Conservation (phyloP, 2,888 invertebrate genomes). For the Andrena dorsata region DNA sequence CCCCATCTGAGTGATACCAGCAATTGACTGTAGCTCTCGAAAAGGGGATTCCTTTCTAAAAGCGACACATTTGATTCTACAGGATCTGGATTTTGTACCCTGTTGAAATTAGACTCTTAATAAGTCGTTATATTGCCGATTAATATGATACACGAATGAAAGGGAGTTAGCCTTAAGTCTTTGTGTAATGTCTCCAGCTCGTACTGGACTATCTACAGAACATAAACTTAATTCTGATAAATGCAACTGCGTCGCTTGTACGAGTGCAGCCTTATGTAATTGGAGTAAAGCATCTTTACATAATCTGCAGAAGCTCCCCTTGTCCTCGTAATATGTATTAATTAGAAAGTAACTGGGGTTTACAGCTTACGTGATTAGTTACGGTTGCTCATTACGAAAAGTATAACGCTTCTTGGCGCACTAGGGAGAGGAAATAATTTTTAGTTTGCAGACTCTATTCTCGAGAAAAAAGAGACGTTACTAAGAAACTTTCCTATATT, state of each 20-base stretch:
- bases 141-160: neutral
- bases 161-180: neutral
- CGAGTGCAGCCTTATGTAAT: conserved; percentile 26
- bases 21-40: conserved; percentile 35
- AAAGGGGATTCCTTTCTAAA: neutral
- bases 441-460: neutral
- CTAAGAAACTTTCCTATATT: too few relatives aligned
- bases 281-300: conserved; percentile 27
- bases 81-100: neutral
- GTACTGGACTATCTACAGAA: neutral
- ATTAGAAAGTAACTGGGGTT: conserved; percentile 19
- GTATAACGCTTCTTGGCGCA: neutral
- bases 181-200: neutral
- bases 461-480: too few relatives aligned
- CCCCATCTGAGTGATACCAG: conserved; percentile 45
- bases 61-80: neutral
- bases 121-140: neutral
- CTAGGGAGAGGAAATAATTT: neutral
- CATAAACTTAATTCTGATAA: conserved; percentile 34
- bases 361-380: neutral
- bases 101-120: neutral
- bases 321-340: conserved; percentile 33
- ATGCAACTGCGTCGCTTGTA: neutral
- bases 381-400: neutral
- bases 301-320: conserved; percentile 24